A percentile compares a stretch with the other conserved stretches of the same genome.
Conservation (phyloP, 2,113 vertebrate species). For the Carassius carassius region DNA sequence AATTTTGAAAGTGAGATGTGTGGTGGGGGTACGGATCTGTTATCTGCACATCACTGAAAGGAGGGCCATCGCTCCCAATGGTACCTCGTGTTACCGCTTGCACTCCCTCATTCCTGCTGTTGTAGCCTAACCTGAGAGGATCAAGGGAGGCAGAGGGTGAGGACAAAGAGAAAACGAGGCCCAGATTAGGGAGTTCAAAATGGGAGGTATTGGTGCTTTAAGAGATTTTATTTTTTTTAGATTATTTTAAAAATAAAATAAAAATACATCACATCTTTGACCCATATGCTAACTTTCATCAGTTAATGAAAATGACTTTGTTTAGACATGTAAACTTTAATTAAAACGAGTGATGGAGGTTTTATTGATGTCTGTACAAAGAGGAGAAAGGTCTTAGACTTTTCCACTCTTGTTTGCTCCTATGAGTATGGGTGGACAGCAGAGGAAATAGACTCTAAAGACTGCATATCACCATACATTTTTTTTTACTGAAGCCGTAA, state of each 20-base stretch:
- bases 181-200: conserved; percentile 38
- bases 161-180: conserved; percentile 39
- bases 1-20: conserved; percentile 69
- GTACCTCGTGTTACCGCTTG: conserved; percentile 94
- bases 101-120: conserved; percentile 93
- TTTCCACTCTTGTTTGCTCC: not conserved
- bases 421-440: conserved; percentile 4
- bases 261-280: not conserved
- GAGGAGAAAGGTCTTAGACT: not conserved
- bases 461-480: conserved; percentile 58
- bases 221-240: no score
- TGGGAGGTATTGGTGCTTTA: conserved; percentile 38
- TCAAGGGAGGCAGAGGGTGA: conserved; percentile 46
- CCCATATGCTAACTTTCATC: not conserved
- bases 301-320: no score
- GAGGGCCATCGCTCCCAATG: conserved; percentile 86
- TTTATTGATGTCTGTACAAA: not conserved
- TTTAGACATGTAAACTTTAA: not conserved
- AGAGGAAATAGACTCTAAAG: conserved; percentile 35
- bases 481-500: conserved; percentile 65
- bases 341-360: not conserved
- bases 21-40: conserved; percentile 65
- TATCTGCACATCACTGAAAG: conserved; percentile 78
- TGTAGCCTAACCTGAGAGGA: conserved; percentile 70
- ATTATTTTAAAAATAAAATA: no score